Evolutionary conservation across 1,140 invertebrate genomes (phyloP).

Genomic region (Myzus persicae): DNA sequence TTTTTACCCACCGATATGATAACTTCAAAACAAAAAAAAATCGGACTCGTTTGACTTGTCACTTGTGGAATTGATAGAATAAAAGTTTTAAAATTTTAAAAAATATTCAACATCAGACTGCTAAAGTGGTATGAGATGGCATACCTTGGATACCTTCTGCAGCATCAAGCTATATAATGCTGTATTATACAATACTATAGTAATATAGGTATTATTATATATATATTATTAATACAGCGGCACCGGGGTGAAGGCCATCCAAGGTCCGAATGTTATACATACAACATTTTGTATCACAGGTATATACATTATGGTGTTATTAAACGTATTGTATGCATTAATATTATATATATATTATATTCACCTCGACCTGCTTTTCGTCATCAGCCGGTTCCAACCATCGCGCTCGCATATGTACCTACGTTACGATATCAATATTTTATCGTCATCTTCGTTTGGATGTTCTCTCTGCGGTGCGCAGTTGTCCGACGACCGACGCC

Average conservation of each 20-base stretch:
- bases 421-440: not conserved
- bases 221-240: not conserved
- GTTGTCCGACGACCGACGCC: not conserved
- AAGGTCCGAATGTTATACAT: not conserved
- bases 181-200: not conserved
- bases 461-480: not conserved
- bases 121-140: not conserved
- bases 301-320: not conserved
- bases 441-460: not conserved
- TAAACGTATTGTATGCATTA: not conserved
- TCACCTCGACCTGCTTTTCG: slow-evolving; percentile 43
- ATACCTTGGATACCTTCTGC: not conserved
- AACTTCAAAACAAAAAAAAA: too few species aligned
- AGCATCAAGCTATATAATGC: too few species aligned
- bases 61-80: too few species aligned
- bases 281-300: not conserved
- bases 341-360: not conserved
- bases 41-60: too few species aligned
- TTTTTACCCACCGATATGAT: too few species aligned
- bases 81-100: not conserved
- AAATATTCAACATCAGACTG: not conserved
- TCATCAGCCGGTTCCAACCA: not conserved
- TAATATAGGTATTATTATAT: not conserved
- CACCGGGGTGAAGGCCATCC: slow-evolving; percentile 7
- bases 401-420: not conserved